These are phyloP conservation scores for Catostomus latipinnis DNA, from an alignment of 2,797 vertebrate species.

Conservation along the genomic window DNA sequence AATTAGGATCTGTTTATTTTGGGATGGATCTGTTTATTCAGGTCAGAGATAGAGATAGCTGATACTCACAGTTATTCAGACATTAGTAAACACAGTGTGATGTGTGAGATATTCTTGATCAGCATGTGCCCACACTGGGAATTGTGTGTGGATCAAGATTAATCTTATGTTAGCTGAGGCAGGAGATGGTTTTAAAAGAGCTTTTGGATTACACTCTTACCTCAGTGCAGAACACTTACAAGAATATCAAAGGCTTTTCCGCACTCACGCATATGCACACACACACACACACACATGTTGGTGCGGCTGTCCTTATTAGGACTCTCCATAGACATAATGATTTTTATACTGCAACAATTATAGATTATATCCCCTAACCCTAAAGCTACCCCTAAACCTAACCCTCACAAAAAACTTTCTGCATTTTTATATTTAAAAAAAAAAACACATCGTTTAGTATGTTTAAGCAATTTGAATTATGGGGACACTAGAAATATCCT, in stretches of 20 bases:
- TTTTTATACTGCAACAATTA: too few species aligned
- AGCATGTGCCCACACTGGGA: constrained; percentile 40
- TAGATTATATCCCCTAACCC: too few species aligned
- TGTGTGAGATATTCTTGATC: constrained; percentile 38
- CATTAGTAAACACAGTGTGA: constrained; percentile 44
- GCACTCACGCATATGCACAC: not conserved
- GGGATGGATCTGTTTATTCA: constrained; percentile 36
- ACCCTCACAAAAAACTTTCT: too few species aligned
- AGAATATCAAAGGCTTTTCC: constrained; percentile 32
- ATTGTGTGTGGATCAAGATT: constrained; percentile 45
- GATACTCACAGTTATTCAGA: constrained; percentile 47
- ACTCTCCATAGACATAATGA: too few species aligned
- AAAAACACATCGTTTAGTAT: too few species aligned
- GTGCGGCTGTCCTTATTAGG: too few species aligned
- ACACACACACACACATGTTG: too few species aligned
- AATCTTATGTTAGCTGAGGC: constrained; percentile 33
- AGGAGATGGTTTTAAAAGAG: constrained; percentile 26
- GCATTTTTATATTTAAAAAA: too few species aligned
- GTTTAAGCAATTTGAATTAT: too few species aligned
- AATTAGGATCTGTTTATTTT: too few species aligned
- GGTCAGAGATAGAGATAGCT: constrained; percentile 42
- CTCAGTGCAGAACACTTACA: constrained; percentile 10
- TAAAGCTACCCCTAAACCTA: too few species aligned
- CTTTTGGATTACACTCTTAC: constrained; percentile 20
- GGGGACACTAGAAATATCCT: too few species aligned